Base-by-base conservation (phyloP, 2,797 vertebrate species). In the Acridotheres tristis region DNA sequence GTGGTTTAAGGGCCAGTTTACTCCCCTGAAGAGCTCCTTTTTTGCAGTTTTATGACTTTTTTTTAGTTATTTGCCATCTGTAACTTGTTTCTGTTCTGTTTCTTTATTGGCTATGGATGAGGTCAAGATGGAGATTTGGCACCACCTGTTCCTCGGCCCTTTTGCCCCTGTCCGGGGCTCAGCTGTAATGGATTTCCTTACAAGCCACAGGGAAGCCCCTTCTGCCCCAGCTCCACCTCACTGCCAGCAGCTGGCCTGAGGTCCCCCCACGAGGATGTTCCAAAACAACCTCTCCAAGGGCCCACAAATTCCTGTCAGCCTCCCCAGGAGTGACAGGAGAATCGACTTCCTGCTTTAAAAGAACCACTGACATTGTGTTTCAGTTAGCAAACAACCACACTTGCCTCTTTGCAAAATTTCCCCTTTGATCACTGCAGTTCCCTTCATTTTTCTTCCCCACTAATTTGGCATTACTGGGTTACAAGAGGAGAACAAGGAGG, bases 51-150 rank as follows among this genome's bases (percentile, higher is more conserved):
- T 38, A 88, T 67, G 11, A 74, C 50, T 82, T 91, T 89, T 74
- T 79, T 93, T 88, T 71, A 54, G 71, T 32, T 88, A 73, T 91
- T 93, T 90, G 59, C 83, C 88, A 91, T 94, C 89, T 94, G 95
- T 62, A 91, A 32, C 15, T 93, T 71, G 73, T 96, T 96, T 88
- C 76, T 92, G 32, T 34, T 86, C 59, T 42, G 20, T 65, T 84
- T 89, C 78, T 84, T 94, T 88, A 61, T 26, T 91, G 89, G 71
- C 88, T 67, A 67, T 77, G 71, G 91, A 94, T 82, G 85, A 90
- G 83, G 93, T 61, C 71, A 93, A 61, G 93, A 74, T 85, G 91
- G 73, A 43, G 74, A 11, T 71, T 36, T 88, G 85, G 80, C 74
- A 18, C 65, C 87, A 66, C 93, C 88, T 87, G 93, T 15, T 84